Conservation (phyloP, 2,113 vertebrate species). For the Sakesphorus luctuosus region DNA sequence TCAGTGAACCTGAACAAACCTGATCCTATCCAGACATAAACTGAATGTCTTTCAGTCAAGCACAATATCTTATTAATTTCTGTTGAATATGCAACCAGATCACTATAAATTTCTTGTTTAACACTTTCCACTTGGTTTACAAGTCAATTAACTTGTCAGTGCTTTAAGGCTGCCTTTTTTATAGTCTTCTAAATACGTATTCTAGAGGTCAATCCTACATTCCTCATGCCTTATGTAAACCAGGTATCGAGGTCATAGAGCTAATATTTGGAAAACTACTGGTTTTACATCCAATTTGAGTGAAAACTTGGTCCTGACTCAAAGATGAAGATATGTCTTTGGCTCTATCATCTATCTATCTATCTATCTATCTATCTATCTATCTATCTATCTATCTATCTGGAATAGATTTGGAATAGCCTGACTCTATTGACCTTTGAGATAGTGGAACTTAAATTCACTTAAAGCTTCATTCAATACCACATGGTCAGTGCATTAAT, state of each 20-base stretch:
- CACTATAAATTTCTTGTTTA: background rate
- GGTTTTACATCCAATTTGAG: background rate
- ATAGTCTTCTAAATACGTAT: background rate
- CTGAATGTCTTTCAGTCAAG: background rate
- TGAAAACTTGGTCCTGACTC: background rate
- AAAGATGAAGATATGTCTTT: background rate
- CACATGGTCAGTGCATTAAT: background rate
- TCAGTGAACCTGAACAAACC: background rate
- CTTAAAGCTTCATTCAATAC: slow-evolving; percentile 13
- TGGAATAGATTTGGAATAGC: background rate
- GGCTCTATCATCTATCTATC: background rate
- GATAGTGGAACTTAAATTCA: slow-evolving; percentile 1
- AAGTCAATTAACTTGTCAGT: background rate
- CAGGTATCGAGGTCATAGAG: background rate
- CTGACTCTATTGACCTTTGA: background rate
- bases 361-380: background rate
- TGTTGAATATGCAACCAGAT: background rate
- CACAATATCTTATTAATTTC: background rate
- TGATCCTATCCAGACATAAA: background rate
- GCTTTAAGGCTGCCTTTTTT: background rate
- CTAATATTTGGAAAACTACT: background rate
- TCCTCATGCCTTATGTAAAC: background rate
- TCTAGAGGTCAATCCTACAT: background rate
- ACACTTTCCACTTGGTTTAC: background rate
- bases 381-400: background rate